Evolutionary conservation across 2,797 vertebrate genomes (phyloP), one percentile per base, ranked within the genome.

Genomic region (Karalla daura): DNA sequence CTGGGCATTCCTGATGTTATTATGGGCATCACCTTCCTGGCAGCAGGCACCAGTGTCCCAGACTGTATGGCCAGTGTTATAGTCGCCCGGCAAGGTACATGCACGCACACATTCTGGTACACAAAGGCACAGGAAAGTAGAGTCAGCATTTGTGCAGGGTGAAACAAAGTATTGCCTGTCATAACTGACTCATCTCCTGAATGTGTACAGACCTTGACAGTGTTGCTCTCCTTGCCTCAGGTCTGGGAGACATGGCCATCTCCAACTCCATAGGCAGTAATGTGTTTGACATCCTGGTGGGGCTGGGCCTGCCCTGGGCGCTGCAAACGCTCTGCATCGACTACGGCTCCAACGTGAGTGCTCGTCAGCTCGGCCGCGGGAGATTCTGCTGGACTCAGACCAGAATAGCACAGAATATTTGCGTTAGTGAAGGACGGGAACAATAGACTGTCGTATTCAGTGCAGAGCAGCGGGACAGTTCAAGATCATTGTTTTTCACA

Each of bases 31-130:
- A 98, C 97, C 11, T 98, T 98, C 87, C 84, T 98, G 47, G 97
- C 97, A 44, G 97, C 97, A 1, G 97, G 96, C 77, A 98, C 97
- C 86, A 98, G 96, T 0, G 96, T 98, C 78, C 97, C 96, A 0
- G 96, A 98, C 92, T 98, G 97, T 89, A 98, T 98, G 97, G 97
- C 96, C 62, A 98, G 97, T 78, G 95, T 98, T 52, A 98, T 98
- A 0, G 97, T 98, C 20, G 96, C 96, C 67, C 94, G 96, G 72
- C 97, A 98, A 95, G 97, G 97, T 98, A 74, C 59, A 49, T 51
- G 55, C 33, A 55, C 20, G 59, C 41, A 53, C 58, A 43, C 24
- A 35, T 93, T 95, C 51, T 94, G 53, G 94, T 93, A 63, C 90
- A 93, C 77, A 93, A 95, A 94, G 92, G 93, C 94, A 54, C 13